Evolutionary conservation across 2,113 vertebrate species (phyloP).

Genomic region (Plectropomus leopardus): DNA sequence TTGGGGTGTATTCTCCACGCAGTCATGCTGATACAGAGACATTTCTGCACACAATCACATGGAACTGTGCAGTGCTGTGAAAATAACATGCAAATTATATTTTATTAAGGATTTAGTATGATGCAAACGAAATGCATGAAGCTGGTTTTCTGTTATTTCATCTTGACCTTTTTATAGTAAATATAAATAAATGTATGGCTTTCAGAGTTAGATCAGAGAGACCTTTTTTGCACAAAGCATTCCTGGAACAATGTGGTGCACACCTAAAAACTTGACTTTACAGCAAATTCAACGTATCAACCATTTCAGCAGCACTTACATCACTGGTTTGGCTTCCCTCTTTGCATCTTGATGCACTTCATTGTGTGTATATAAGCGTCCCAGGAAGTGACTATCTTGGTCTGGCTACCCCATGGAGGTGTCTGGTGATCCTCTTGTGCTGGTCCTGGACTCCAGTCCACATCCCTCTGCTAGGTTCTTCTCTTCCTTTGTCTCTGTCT

Average conservation of each 20-base stretch:
- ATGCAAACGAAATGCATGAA: background rate
- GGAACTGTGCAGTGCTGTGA: background rate
- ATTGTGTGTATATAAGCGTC: conserved; percentile 40
- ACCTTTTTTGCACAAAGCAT: background rate
- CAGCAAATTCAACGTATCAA: background rate
- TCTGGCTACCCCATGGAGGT: conserved; percentile 67
- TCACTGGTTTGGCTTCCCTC: conserved; percentile 62
- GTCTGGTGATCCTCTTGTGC: conserved; percentile 37
- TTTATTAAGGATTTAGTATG: background rate
- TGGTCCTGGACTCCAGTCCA: conserved; percentile 40
- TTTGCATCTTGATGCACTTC: conserved; percentile 51
- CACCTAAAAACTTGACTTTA: background rate
- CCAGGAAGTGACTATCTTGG: conserved; percentile 17
- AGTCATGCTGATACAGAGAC: background rate
- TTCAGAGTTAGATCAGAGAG: background rate
- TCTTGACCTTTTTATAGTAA: background rate
- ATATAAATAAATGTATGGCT: background rate
- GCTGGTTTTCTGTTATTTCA: background rate
- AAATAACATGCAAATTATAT: background rate
- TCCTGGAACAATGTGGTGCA: background rate
- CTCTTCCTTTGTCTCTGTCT: conserved; percentile 12
- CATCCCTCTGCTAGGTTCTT: conserved; percentile 39
- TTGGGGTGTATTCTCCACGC: background rate
- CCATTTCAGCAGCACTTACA: conserved; percentile 70
- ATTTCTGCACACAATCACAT: background rate